Evolutionary conservation across 2,888 invertebrate genomes (phyloP).

Genomic region (Plagiodera versicolora): DNA sequence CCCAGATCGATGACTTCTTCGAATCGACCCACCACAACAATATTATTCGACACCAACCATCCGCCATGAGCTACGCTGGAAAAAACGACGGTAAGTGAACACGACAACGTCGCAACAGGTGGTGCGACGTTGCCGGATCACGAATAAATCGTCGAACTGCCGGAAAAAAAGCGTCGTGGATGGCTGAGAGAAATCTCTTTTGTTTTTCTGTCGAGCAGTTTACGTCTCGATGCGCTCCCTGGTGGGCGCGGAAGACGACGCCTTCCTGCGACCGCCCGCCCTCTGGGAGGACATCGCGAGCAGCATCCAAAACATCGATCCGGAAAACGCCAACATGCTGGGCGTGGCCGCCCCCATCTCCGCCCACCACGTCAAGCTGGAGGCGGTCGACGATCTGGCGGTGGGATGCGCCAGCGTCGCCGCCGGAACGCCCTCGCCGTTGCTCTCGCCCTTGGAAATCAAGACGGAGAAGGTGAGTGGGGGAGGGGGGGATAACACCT

Average conservation of each 20-base stretch:
- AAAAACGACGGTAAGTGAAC: neutral
- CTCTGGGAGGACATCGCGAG: constrained; percentile 92
- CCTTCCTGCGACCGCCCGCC: constrained; percentile 77
- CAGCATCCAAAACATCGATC: constrained; percentile 87
- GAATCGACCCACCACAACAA: constrained; percentile 53
- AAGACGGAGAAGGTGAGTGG: constrained; percentile 68
- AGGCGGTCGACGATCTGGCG: constrained; percentile 67
- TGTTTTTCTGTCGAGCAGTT: too few species aligned
- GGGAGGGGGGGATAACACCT: too few species aligned
- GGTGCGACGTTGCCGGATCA: too few species aligned
- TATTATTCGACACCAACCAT: constrained; percentile 36
- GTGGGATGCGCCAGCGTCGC: constrained; percentile 51
- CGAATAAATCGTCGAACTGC: too few species aligned
- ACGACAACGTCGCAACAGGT: too few species aligned
- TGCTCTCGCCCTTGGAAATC: constrained; percentile 78
- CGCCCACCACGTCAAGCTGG: constrained; percentile 71
- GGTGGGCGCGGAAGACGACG: constrained; percentile 74
- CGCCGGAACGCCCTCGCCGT: constrained; percentile 75
- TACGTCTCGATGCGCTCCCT: constrained; percentile 55
- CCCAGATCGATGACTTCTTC: constrained; percentile 70
- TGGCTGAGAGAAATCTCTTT: too few species aligned
- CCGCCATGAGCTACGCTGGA: constrained; percentile 54
- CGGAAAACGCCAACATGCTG: constrained; percentile 86
- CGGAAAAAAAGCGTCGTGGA: too few species aligned
- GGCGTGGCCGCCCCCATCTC: constrained; percentile 56